Evolutionary conservation across 2,888 invertebrate genomes (phyloP).

Genomic region (Resseliella maxima): DNA sequence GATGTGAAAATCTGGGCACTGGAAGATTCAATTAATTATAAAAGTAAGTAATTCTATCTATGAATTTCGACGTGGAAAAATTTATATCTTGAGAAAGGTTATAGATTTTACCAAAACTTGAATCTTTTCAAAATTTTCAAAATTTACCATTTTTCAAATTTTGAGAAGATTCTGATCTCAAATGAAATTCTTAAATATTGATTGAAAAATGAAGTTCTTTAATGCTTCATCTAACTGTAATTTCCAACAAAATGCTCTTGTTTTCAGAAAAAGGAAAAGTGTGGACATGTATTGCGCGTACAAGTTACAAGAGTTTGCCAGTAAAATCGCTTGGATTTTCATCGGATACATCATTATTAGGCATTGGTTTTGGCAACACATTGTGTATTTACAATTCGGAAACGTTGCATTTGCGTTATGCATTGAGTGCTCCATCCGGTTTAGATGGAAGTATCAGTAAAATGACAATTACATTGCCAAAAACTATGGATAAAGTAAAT

Average conservation of each 20-base stretch:
- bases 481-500: neutral
- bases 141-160: too few relatives aligned
- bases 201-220: too few relatives aligned
- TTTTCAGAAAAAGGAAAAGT: constrained; percentile 69
- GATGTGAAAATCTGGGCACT: constrained; percentile 79
- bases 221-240: too few relatives aligned
- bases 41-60: constrained; percentile 70
- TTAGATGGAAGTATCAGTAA: constrained; percentile 64
- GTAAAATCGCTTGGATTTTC: constrained; percentile 75
- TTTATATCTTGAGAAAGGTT: too few relatives aligned
- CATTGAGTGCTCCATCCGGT: constrained; percentile 66
- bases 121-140: too few relatives aligned
- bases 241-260: constrained; percentile 57
- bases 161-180: too few relatives aligned
- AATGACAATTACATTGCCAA: constrained; percentile 62
- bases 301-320: constrained; percentile 72
- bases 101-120: too few relatives aligned
- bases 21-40: constrained; percentile 70
- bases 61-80: too few relatives aligned
- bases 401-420: constrained; percentile 71
- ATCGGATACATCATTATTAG: constrained; percentile 80
- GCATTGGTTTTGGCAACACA: constrained; percentile 75
- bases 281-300: constrained; percentile 76
- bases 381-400: constrained; percentile 79
- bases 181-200: too few relatives aligned